Conservation (phyloP, 23 tunicate species). For the Phallusia fumigata region DNA sequence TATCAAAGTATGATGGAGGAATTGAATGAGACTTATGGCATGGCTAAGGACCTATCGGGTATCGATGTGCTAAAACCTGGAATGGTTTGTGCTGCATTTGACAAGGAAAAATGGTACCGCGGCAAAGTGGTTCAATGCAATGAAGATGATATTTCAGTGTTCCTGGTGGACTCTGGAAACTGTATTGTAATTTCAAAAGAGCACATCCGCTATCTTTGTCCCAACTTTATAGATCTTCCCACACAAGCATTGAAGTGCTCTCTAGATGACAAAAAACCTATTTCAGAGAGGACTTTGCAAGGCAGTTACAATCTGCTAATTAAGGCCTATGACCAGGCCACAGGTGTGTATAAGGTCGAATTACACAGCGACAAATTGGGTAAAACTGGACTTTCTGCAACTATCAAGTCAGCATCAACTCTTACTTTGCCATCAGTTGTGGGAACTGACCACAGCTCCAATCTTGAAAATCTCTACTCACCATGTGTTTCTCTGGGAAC, state of each 20-base stretch:
- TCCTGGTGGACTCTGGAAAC: slow-evolving; percentile 36
- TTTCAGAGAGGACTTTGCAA: neutral
- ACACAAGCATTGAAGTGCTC: slow-evolving; percentile 20
- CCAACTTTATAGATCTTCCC: neutral
- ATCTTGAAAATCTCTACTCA: slow-evolving; percentile 2
- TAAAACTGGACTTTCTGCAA: neutral
- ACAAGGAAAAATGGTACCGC: neutral
- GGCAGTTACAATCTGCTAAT: neutral
- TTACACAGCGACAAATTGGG: neutral
- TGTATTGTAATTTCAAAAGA: slow-evolving; percentile 1
- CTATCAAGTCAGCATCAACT: neutral
- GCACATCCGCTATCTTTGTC: neutral
- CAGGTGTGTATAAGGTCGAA: neutral
- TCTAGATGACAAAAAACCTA: neutral
- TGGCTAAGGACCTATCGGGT: neutral
- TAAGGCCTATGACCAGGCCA: neutral
- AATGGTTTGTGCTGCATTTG: neutral
- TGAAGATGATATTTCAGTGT: neutral
- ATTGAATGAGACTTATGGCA: neutral
- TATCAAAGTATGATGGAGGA: neutral
- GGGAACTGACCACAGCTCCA: neutral
- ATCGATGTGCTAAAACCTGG: too few relatives aligned
- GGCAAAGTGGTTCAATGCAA: neutral
- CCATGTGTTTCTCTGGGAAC: slow-evolving; percentile 8
- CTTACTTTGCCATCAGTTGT: neutral